Base-by-base conservation (phyloP, 2,113 vertebrate species). In the Podarcis muralis region DNA sequence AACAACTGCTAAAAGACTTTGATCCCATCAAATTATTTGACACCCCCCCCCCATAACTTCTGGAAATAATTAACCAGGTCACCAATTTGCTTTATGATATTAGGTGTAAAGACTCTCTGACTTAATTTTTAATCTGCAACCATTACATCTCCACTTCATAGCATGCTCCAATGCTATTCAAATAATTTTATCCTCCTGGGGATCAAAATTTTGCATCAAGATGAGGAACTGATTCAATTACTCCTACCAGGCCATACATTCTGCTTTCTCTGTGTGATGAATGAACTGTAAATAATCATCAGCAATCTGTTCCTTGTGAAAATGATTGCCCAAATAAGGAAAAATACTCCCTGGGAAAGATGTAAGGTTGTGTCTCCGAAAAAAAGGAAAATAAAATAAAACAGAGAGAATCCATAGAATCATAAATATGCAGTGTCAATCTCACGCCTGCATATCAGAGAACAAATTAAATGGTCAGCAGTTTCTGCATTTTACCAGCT, bases 201-300 rank as follows among this genome's bases (percentile, higher is more conserved):
- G 89, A 37, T 48, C 59, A 81, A 86, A 69, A 6, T 82, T 91
- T 57, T 5, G 40, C 37, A 53, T 74, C 77, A 85, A 48, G 74
- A 91, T 88, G 77, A 72, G 89, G 87, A 85, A 68, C 59, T 16
- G 53, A 53, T 72, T 76, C 84, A 87, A 62, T 48, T 37, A 81
- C 35, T 85, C 59, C 48, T 22, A 1, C 40, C 16, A 59, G 35
- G 48, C 86, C 86, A 84, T 75, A 86, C 57, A 76, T 81, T 69
- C 32, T 40, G 83, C 80, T 86, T 88, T 22, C 77, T 83, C 69
- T 83, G 37, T 69, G 77, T 80, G 53, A 30, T 62, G 37, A 85
- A 83, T 76, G 32, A 92, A 80, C 83, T 93, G 89, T 87, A 92
- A 88, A 88, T 72, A 91, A 93, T 77, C 37, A 37, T 85, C 81